phyloP scores from a whole-genome alignment of 2,797 vertebrate genomes.

The Acanthurus lineatus region DNA sequence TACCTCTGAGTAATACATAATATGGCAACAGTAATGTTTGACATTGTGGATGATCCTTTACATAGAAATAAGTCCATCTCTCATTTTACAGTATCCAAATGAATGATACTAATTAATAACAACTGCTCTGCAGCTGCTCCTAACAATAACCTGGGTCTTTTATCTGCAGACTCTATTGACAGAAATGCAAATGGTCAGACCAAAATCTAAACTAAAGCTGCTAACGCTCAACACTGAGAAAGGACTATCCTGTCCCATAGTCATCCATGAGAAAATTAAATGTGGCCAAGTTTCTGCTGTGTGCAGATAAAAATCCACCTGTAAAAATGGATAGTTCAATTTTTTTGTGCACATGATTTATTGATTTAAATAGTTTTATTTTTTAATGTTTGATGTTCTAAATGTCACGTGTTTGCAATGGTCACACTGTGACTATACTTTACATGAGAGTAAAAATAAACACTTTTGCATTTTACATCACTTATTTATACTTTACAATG shows the following conservation, averaged over 20 bases:
- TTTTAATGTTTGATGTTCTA: not conserved
- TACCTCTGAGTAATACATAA: not conserved
- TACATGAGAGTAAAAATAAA: not conserved
- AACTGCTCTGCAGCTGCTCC: not conserved
- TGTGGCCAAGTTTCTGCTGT: not conserved
- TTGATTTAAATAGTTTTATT: not conserved
- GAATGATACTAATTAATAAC: not conserved
- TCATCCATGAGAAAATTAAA: not conserved
- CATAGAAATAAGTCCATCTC: not conserved
- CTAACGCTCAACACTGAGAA: not conserved
- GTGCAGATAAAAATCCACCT: not conserved
- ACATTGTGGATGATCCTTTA: not conserved
- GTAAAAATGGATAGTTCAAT: not conserved
- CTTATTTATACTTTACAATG: not conserved
- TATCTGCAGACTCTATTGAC: constrained; percentile 35
- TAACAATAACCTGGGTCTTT: constrained; percentile 31
- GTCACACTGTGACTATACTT: not conserved
- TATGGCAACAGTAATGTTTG: not conserved
- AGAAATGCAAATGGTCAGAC: constrained; percentile 51
- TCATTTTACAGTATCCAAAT: not conserved
- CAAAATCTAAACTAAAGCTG: not conserved
- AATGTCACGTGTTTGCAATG: not conserved
- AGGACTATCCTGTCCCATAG: not conserved
- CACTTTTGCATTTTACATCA: not conserved
- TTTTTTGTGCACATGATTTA: not conserved